Evolutionary conservation across 2,797 vertebrate species (phyloP), one percentile per base, ranked within the genome.

Genomic region (Sebastes hubbsi): DNA sequence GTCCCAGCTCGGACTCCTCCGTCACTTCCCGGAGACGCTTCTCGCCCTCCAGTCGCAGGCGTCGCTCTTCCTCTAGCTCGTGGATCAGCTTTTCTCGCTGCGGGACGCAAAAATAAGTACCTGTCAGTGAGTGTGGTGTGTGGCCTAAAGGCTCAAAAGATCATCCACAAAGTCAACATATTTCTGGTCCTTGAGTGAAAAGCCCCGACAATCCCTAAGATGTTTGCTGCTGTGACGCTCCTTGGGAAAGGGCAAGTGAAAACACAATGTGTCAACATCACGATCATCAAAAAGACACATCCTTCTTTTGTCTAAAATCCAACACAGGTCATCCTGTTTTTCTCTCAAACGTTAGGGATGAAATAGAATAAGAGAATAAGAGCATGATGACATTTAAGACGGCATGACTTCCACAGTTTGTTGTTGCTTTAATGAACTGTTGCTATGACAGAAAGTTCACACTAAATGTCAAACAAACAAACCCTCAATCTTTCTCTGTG

Each of bases 61-160:
- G 96, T 92, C 97, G 95, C 91, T 98, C 97, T 95, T 97, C 97
- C 94, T 98, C 97, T 96, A 98, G 89, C 93, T 97, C 97, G 90
- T 96, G 97, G 92, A 97, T 97, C 97, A 98, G 95, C 96, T 97
- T 97, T 93, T 98, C 97, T 90, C 96, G 97, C 97, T 98, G 91
- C 2, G 88, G 72, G 72, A 71, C 8, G 73, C 72, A 88, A 73
- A 38, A 14, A 75, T 5, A 52, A 72, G 1, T 55, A 81, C 24
- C 58, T 25, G 20, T 74, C 55, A 13, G 59, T 49, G 9, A 52
- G 49, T n/a, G 46, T 4, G 18, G 14, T 0, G 7, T 34, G 68
- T 9, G 74, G 70, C 61, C 63, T 49, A 27, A 60, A 59, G 82
- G 67, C 77, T 83, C 30, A 75, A 73, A 66, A 77, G 80, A 78